These are phyloP conservation scores for Platichthys stellatus DNA, from an alignment of 2,113 vertebrate species.

Conservation along the genomic window DNA sequence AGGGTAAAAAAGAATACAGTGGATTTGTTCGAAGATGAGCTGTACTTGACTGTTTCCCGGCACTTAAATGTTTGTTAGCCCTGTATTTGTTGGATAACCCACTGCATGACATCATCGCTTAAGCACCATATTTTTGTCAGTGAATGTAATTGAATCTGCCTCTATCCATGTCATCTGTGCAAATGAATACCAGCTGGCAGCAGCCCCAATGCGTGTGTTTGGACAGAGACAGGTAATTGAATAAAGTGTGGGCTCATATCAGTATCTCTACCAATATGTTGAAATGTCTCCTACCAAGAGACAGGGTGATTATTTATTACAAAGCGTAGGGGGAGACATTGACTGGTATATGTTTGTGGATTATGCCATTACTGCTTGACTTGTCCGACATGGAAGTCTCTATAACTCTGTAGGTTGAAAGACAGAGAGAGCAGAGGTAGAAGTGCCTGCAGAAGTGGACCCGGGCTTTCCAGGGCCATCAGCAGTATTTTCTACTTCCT, in stretches of 20 bases:
- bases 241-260: slow-evolving; percentile 34
- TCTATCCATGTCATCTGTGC: slow-evolving; percentile 45
- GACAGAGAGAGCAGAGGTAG: too few species aligned
- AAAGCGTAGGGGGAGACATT: background rate
- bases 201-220: slow-evolving; percentile 43
- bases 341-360: background rate
- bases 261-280: slow-evolving; percentile 28
- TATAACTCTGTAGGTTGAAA: too few species aligned
- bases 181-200: slow-evolving; percentile 53
- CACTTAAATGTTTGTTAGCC: background rate
- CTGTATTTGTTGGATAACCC: slow-evolving; percentile 12
- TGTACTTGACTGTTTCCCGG: slow-evolving; percentile 3
- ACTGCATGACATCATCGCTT: slow-evolving; percentile 14
- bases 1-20: too few species aligned
- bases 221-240: slow-evolving; percentile 39
- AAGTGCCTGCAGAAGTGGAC: too few species aligned
- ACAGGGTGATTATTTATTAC: slow-evolving; percentile 2
- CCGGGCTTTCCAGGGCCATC: background rate
- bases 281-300: slow-evolving; percentile 3
- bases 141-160: slow-evolving; percentile 57
- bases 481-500: too few species aligned
- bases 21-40: background rate
- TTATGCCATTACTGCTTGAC: too few species aligned
- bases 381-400: too few species aligned
- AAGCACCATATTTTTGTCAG: slow-evolving; percentile 35